These are phyloP conservation scores for Drosophila subsilvestris DNA, from an alignment of 2,888 invertebrate genomes.

Conservation along the genomic window DNA sequence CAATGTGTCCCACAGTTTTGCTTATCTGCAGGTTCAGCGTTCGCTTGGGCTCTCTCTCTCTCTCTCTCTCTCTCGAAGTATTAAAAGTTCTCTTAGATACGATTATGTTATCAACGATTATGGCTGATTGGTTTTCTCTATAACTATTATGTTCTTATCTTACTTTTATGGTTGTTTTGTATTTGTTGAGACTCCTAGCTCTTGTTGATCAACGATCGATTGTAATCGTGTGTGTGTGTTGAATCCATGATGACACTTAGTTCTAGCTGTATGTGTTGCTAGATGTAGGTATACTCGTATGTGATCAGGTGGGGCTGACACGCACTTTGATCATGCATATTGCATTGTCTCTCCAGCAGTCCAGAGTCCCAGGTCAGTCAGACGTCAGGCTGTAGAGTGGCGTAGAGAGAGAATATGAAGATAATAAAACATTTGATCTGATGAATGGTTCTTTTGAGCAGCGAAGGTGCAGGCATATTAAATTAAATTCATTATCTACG, in stretches of 20 bases:
- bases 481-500: no score
- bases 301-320: slow-evolving; percentile 32
- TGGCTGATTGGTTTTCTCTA: not conserved
- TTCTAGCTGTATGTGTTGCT: not conserved
- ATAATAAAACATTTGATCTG: not conserved
- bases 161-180: not conserved
- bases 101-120: slow-evolving; percentile 5
- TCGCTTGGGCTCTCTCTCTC: slow-evolving; percentile 1
- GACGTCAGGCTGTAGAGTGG: not conserved
- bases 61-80: no score
- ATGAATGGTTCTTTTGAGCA: no score
- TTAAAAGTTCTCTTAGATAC: no score
- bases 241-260: not conserved
- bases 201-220: slow-evolving; percentile 8
- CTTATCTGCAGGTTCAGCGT: slow-evolving; percentile 4
- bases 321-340: slow-evolving; percentile 23
- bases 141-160: slow-evolving; percentile 16
- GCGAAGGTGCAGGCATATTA: no score
- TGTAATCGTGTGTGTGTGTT: not conserved
- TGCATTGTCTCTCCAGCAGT: not conserved
- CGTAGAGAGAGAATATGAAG: not conserved
- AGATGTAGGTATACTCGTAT: not conserved
- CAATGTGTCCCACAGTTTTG: not conserved
- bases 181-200: not conserved
- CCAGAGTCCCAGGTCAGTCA: slow-evolving; percentile 1